phyloP scores from a whole-genome alignment of 2,888 invertebrate species.

The Himalopsyche japonica region DNA sequence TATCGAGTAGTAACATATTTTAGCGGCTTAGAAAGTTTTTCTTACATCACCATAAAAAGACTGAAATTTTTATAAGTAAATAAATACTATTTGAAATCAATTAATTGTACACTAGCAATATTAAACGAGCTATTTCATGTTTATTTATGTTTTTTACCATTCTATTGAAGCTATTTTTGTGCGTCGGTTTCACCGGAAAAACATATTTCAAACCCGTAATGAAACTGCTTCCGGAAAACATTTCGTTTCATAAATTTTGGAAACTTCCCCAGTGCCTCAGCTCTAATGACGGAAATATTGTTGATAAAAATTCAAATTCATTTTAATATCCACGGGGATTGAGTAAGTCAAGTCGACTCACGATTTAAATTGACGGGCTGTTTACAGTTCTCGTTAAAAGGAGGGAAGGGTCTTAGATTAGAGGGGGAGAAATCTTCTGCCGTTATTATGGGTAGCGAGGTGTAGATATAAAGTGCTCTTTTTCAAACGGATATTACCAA shows the following conservation, averaged over 20 bases:
- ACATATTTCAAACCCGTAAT: too few relatives aligned
- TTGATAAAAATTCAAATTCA: not conserved
- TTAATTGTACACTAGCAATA: too few relatives aligned
- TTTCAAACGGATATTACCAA: conserved; percentile 37
- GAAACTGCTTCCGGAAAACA: too few relatives aligned
- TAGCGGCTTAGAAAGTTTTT: too few relatives aligned
- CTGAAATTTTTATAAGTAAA: too few relatives aligned
- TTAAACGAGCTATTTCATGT: too few relatives aligned
- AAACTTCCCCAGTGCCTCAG: not conserved
- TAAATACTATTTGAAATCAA: too few relatives aligned
- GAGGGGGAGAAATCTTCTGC: conserved; percentile 10
- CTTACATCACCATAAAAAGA: too few relatives aligned
- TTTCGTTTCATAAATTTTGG: not conserved
- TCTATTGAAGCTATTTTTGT: too few relatives aligned
- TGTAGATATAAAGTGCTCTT: conserved; percentile 8
- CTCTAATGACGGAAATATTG: not conserved
- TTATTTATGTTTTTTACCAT: too few relatives aligned
- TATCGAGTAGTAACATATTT: too few relatives aligned
- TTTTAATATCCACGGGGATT: not conserved
- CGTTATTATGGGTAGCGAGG: not conserved
- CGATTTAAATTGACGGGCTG: conserved; percentile 21
- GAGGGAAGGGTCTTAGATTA: conserved; percentile 6
- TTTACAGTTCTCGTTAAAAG: conserved; percentile 30
- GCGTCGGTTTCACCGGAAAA: too few relatives aligned
- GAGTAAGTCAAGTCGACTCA: conserved; percentile 1